phyloP scores from a whole-genome alignment of 2,797 vertebrate genomes.

The Choloepus didactylus region DNA sequence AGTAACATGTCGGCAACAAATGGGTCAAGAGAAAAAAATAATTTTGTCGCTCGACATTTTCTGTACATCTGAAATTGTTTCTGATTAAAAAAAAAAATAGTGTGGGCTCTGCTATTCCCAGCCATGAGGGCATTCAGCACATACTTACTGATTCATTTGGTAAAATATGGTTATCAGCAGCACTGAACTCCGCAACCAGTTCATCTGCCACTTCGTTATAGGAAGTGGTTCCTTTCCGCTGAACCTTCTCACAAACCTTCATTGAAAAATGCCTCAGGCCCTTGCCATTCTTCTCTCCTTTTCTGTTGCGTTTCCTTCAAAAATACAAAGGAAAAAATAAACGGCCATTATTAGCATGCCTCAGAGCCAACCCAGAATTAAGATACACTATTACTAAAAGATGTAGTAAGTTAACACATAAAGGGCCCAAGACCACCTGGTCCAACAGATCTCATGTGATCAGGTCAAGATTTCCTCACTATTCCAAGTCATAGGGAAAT shows the following conservation, averaged over 20 bases:
- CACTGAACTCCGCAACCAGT: constrained; percentile 98
- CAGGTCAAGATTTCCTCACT: not conserved
- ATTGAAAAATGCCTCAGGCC: constrained; percentile 99
- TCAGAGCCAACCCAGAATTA: too few relatives aligned
- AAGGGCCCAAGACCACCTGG: not conserved
- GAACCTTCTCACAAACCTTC: constrained; percentile 99
- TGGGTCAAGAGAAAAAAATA: not conserved
- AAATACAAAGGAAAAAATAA: not conserved
- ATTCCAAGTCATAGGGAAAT: not conserved
- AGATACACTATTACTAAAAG: not conserved
- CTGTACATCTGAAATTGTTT: not conserved
- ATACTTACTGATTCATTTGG: constrained; percentile 96
- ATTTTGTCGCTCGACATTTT: not conserved
- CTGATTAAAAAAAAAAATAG: not conserved
- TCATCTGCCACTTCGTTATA: constrained; percentile 99
- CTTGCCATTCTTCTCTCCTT: constrained; percentile 99
- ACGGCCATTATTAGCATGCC: not conserved
- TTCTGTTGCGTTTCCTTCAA: constrained; percentile 95
- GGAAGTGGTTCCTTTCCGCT: constrained; percentile 98
- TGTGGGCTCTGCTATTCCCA: too few relatives aligned
- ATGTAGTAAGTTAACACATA: not conserved
- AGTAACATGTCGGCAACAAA: fast-evolving
- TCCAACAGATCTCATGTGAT: not conserved
- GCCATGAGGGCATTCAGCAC: constrained; percentile 13
- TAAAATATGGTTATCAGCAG: constrained; percentile 97